Evolutionary conservation across 1,140 invertebrate species (phyloP).

Genomic region (Pogonus chalceus): DNA sequence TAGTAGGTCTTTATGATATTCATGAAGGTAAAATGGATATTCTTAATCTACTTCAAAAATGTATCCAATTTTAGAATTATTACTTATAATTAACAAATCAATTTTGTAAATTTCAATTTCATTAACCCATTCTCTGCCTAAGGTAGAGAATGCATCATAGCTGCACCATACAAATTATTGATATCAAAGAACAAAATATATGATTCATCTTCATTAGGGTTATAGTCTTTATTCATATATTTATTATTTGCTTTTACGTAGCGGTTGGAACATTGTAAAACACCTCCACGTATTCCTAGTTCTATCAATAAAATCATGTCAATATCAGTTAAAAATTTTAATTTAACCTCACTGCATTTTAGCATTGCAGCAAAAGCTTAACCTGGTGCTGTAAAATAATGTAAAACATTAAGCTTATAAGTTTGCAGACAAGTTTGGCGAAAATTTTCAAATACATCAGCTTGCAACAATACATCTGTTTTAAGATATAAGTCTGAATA

Average conservation of each 20-base stretch:
- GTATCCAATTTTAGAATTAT: slow-evolving; percentile 32
- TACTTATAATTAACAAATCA: slow-evolving; percentile 22
- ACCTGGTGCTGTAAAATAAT: background rate
- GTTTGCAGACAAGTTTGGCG: too few species aligned
- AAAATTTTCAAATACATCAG: background rate
- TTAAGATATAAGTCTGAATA: too few species aligned
- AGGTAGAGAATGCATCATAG: slow-evolving; percentile 27
- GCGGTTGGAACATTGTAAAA: slow-evolving; percentile 18
- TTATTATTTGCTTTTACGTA: slow-evolving; percentile 29
- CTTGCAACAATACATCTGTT: background rate
- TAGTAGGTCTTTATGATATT: slow-evolving; percentile 34
- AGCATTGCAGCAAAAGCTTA: slow-evolving; percentile 27
- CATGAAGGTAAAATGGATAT: slow-evolving; percentile 31
- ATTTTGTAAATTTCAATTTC: slow-evolving; percentile 27
- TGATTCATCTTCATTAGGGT: slow-evolving; percentile 17
- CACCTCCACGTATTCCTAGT: slow-evolving; percentile 10
- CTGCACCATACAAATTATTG: slow-evolving; percentile 37
- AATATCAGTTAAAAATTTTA: slow-evolving; percentile 30
- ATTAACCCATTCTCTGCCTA: slow-evolving; percentile 24
- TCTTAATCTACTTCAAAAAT: slow-evolving; percentile 34
- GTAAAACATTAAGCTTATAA: background rate
- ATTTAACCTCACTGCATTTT: slow-evolving; percentile 23
- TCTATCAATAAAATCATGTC: slow-evolving; percentile 29
- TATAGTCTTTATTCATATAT: slow-evolving; percentile 24
- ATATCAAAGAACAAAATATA: slow-evolving; percentile 34